A percentile compares a stretch with the other conserved stretches of the same genome.
phyloP scores from a whole-genome alignment of 2,888 invertebrate species.

The Drosophila planitibia region DNA sequence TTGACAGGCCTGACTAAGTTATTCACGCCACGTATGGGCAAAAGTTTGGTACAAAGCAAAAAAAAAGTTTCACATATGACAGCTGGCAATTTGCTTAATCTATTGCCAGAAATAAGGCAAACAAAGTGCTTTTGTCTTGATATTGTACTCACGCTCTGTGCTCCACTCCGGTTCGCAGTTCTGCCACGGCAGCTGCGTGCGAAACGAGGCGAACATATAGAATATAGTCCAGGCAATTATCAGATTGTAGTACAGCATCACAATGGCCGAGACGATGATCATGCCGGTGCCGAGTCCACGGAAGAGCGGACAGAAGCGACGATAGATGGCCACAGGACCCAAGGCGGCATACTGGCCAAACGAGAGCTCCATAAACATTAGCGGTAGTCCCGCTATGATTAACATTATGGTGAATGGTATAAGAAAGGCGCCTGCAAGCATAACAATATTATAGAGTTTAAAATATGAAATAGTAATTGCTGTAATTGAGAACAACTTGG shows the following conservation, averaged over 20 bases:
- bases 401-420: slow-evolving; percentile 94
- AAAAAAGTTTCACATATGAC: slow-evolving; percentile 58
- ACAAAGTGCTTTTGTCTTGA: neutral
- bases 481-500: neutral
- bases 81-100: slow-evolving; percentile 68
- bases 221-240: slow-evolving; percentile 92
- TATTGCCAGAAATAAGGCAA: slow-evolving; percentile 37
- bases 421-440: slow-evolving; percentile 90
- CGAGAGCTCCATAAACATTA: slow-evolving; percentile 94
- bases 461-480: neutral
- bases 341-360: slow-evolving; percentile 93
- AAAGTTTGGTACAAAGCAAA: slow-evolving; percentile 25
- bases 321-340: slow-evolving; percentile 92
- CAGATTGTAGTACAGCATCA: slow-evolving; percentile 91
- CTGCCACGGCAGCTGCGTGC: slow-evolving; percentile 90
- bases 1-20: neutral
- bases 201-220: slow-evolving; percentile 90
- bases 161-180: slow-evolving; percentile 90
- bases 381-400: slow-evolving; percentile 91
- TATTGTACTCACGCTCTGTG: slow-evolving; percentile 87
- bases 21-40: slow-evolving; percentile 31
- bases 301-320: slow-evolving; percentile 90
- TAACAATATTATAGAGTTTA: neutral
- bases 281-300: slow-evolving; percentile 91
- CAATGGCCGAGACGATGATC: slow-evolving; percentile 91